Percentiles rank a stretch among this genome's conserved stretches.
Evolutionary conservation across 2,888 invertebrate species (phyloP).

Genomic region (Zygogramma bicolorata): DNA sequence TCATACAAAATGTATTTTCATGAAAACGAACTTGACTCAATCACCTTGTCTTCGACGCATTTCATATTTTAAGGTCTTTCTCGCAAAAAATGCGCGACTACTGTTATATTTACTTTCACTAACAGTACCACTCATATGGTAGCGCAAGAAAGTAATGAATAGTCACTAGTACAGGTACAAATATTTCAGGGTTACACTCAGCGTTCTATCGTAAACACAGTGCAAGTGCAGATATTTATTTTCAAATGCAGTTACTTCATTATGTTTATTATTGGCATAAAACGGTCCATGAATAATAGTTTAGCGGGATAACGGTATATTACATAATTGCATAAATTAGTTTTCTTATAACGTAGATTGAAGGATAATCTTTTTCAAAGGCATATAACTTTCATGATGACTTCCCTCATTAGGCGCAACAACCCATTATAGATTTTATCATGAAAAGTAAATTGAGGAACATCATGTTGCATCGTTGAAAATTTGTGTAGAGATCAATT

Average conservation of each 20-base stretch:
- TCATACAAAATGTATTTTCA: not conserved
- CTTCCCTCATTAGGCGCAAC: too few relatives aligned
- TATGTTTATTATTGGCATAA: slow-evolving; percentile 1
- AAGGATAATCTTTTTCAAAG: too few relatives aligned
- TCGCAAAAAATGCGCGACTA: slow-evolving; percentile 23
- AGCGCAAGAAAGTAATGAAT: slow-evolving; percentile 11
- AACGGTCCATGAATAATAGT: not conserved
- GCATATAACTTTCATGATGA: too few relatives aligned
- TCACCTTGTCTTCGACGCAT: not conserved
- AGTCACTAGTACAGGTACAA: not conserved
- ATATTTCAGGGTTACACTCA: slow-evolving; percentile 23
- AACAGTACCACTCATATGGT: slow-evolving; percentile 23
- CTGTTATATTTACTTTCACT: slow-evolving; percentile 33
- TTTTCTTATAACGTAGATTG: not conserved
- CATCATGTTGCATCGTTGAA: too few relatives aligned
- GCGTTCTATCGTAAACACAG: not conserved
- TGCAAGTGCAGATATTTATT: slow-evolving; percentile 1
- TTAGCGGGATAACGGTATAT: not conserved
- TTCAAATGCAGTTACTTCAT: slow-evolving; percentile 6
- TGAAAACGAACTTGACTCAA: slow-evolving; percentile 3
- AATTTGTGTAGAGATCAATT: too few relatives aligned
- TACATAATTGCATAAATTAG: not conserved
- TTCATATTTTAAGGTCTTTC: not conserved
- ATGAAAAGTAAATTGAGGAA: too few relatives aligned
- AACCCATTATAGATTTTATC: too few relatives aligned